Base-by-base conservation (phyloP, 35 echinoderm and acorn worm species). In the Acanthaster planci region DNA sequence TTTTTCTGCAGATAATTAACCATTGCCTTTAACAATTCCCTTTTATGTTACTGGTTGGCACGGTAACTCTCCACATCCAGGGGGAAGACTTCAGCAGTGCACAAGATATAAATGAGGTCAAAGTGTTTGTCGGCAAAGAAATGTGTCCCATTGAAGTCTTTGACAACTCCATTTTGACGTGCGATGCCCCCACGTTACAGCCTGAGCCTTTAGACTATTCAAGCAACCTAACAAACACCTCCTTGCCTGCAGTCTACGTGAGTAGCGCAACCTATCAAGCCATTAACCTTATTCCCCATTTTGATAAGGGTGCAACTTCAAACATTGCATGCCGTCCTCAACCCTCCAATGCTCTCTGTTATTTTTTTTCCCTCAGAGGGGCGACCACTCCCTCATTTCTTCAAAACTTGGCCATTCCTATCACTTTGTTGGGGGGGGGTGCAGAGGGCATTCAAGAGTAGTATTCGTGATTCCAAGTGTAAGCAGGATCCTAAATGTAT, bases 231-330 rank as follows among this genome's bases (percentile, higher is more conserved):
- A 89, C 87, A 36, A 38, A 37, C 16, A 16, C 5, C 44, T 21
- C n/a, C 26, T 29, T 83, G 2, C 87, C 87, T 22, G 14, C 40
- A 51, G 87, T 89, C 17, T 76, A 52, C 76, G 87, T 89, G 44
- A 89, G 87, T 89, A 36, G 16, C 2, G 1, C 42, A 6, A 12
- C 42, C 12, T 4, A 6, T 47, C 12, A 47, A 12, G 4, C 42
- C 42, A 47, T 47, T 47, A 47, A 16, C 17, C n/a, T n/a, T n/a
- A n/a, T n/a, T n/a, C n/a, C n/a, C n/a, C n/a, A n/a, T n/a, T n/a
- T n/a, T n/a, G n/a, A n/a, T n/a, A n/a, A n/a, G n/a, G n/a, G n/a
- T n/a, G n/a, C n/a, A n/a, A n/a, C n/a, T n/a, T n/a, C n/a, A n/a
- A n/a, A n/a, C n/a, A n/a, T n/a, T n/a, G n/a, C n/a, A n/a, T n/a